phyloP scores from a whole-genome alignment of 1,140 invertebrate species.

The Pseudobourletiella spinata region DNA sequence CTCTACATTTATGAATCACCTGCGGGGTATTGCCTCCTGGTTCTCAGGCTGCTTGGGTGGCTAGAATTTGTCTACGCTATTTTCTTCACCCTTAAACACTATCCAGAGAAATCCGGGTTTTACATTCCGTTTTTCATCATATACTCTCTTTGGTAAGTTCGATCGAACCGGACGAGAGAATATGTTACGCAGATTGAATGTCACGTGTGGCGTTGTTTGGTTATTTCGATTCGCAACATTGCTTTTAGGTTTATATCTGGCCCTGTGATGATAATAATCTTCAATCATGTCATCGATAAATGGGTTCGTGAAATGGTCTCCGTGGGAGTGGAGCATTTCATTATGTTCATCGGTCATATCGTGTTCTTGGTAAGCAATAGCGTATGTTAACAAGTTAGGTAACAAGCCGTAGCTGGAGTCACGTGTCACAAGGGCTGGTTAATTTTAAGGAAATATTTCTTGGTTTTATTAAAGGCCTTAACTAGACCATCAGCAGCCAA shows the following conservation, averaged over 20 bases:
- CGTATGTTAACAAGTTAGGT: too few relatives aligned
- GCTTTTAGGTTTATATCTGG: constrained; percentile 60
- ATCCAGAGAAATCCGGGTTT: constrained; percentile 62
- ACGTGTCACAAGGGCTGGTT: too few relatives aligned
- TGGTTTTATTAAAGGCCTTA: constrained; percentile 57
- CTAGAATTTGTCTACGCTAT: constrained; percentile 71
- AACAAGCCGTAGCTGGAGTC: too few relatives aligned
- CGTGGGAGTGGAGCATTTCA: constrained; percentile 63
- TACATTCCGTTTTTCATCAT: constrained; percentile 68
- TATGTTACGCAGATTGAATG: too few relatives aligned
- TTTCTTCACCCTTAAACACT: constrained; percentile 71
- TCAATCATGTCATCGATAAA: constrained; percentile 70
- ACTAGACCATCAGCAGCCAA: constrained; percentile 71
- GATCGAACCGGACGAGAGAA: not conserved
- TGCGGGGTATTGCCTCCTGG: constrained; percentile 73
- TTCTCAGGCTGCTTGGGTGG: constrained; percentile 68
- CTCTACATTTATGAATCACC: constrained; percentile 82
- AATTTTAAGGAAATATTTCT: too few relatives aligned
- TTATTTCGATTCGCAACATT: not conserved
- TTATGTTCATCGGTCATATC: constrained; percentile 66
- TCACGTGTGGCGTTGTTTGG: not conserved
- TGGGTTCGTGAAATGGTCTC: constrained; percentile 87
- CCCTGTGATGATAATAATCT: constrained; percentile 67
- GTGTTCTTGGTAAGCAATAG: constrained; percentile 63
- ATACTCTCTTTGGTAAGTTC: constrained; percentile 63